phyloP scores from a whole-genome alignment of 2,797 vertebrate species.

The Urosaurus nigricauda region DNA sequence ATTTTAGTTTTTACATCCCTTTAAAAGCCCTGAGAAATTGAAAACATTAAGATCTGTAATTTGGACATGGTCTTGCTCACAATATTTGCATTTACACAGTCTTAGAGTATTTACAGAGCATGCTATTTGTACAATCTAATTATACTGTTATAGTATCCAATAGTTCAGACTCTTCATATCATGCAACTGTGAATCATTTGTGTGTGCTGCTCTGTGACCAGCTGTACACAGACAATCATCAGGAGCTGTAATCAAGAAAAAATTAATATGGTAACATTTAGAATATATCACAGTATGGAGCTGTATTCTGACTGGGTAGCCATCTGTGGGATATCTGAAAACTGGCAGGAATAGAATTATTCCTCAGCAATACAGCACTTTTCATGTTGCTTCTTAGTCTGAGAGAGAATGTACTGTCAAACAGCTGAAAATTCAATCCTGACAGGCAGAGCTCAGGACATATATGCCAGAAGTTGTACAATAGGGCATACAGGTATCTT shows the following conservation, averaged over 20 bases:
- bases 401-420: background rate
- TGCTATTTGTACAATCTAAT: background rate
- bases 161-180: background rate
- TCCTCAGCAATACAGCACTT: background rate
- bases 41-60: background rate
- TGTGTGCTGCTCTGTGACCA: background rate
- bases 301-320: background rate
- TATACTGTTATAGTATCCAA: conserved; percentile 1
- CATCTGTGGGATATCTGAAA: background rate
- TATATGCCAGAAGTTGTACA: background rate
- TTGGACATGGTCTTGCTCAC: background rate
- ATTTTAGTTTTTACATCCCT: background rate
- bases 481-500: background rate
- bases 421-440: background rate
- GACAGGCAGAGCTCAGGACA: background rate
- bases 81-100: background rate
- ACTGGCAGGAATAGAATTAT: background rate
- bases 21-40: background rate
- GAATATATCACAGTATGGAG: background rate
- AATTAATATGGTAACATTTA: background rate
- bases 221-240: background rate
- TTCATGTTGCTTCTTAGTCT: background rate
- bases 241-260: background rate
- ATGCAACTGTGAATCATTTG: background rate
- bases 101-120: background rate